Evolutionary conservation across 2,113 vertebrate species (phyloP).

Genomic region (Rafetus swinhoei): DNA sequence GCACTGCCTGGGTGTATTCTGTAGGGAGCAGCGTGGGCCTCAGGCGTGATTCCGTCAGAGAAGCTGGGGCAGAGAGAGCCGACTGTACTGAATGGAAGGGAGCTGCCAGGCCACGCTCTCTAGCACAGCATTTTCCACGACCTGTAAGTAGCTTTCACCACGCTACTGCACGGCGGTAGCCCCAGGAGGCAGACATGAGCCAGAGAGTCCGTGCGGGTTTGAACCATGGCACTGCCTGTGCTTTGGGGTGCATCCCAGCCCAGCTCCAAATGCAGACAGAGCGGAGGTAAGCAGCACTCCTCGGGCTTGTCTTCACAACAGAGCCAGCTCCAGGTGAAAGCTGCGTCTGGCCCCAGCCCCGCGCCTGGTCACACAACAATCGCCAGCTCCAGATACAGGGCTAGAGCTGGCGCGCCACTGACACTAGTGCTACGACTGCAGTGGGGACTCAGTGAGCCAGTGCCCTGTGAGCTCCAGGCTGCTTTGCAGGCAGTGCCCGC

Average conservation of each 20-base stretch:
- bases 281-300: neutral
- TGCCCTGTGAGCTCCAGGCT: accelerated
- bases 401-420: neutral
- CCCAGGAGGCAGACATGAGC: neutral
- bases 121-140: too few species aligned
- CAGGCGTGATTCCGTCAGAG: neutral
- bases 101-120: neutral
- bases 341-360: neutral
- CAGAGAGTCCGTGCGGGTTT: neutral
- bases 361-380: neutral
- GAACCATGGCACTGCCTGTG: too few species aligned
- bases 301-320: neutral
- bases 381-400: too few species aligned
- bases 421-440: accelerated
- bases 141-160: neutral
- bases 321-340: neutral
- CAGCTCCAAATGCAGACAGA: neutral
- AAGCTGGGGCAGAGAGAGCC: neutral
- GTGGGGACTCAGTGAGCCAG: accelerated
- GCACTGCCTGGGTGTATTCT: neutral
- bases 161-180: neutral
- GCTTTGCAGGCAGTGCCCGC: neutral
- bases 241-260: neutral
- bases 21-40: neutral
- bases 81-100: neutral